These are phyloP conservation scores for Camponotus floridanus DNA, from an alignment of 1,140 invertebrate species.

Conservation along the genomic window DNA sequence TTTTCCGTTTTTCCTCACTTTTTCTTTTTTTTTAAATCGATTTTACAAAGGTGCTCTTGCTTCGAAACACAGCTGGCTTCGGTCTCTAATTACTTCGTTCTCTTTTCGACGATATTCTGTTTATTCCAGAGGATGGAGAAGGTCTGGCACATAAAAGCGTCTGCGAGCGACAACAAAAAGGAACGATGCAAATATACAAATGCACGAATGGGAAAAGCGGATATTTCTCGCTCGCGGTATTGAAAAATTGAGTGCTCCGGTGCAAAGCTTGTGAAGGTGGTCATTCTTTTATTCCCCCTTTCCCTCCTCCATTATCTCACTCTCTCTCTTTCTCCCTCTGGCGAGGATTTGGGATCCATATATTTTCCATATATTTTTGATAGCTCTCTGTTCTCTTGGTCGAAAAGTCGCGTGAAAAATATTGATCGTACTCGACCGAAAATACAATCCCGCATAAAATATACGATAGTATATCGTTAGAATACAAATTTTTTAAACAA, in stretches of 20 bases:
- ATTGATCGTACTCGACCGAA: conserved; percentile 17
- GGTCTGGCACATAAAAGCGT: conserved; percentile 50
- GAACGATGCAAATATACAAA: conserved; percentile 36
- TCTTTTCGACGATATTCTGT: conserved; percentile 33
- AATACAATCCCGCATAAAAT: conserved; percentile 8
- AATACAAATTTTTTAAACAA: too few species aligned
- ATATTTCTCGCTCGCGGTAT: conserved; percentile 66
- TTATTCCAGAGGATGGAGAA: conserved; percentile 41
- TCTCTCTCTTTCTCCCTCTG: neutral
- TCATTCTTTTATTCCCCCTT: conserved; percentile 26
- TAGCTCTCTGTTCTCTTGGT: neutral
- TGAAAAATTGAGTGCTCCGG: conserved; percentile 70
- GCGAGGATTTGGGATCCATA: conserved; percentile 24
- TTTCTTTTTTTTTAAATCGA: conserved; percentile 15
- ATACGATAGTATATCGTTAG: neutral
- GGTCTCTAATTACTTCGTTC: conserved; percentile 44
- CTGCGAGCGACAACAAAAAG: conserved; percentile 46
- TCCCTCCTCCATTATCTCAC: too few species aligned
- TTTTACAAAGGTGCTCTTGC: conserved; percentile 46
- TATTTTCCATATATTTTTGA: conserved; percentile 50
- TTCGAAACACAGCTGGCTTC: conserved; percentile 28
- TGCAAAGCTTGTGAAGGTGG: conserved; percentile 61
- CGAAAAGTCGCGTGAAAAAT: conserved; percentile 51
- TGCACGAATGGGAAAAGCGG: conserved; percentile 52
- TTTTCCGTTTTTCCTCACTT: neutral